These are phyloP conservation scores for Phaethon lepturus DNA, from an alignment of 2,113 vertebrate genomes.

Conservation along the genomic window DNA sequence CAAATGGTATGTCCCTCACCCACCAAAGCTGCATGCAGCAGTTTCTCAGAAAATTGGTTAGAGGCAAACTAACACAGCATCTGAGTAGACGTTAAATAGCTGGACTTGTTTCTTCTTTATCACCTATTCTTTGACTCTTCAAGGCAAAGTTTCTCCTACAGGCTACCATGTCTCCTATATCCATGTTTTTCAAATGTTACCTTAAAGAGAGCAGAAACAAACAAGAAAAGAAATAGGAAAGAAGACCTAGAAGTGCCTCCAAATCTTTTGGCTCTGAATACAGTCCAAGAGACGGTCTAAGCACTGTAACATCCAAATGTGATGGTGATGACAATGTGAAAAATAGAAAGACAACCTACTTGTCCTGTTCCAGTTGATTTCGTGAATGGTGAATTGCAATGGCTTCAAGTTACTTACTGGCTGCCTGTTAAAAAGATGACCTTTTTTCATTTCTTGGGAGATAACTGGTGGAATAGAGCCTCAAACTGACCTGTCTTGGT, in stretches of 20 bases:
- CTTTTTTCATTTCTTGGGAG: background rate
- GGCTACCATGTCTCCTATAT: background rate
- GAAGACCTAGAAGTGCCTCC: background rate
- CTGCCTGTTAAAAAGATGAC: background rate
- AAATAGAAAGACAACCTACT: background rate
- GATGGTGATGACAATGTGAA: background rate
- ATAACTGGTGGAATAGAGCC: background rate
- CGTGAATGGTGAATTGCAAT: background rate
- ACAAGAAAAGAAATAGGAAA: background rate
- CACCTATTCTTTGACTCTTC: background rate
- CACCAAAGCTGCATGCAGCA: background rate
- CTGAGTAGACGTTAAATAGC: background rate
- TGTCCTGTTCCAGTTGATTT: background rate
- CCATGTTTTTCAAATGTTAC: background rate
- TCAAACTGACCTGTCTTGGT: background rate
- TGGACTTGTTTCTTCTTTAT: background rate
- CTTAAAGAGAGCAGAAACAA: background rate
- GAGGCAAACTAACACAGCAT: background rate
- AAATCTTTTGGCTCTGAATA: background rate
- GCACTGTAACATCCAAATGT: background rate
- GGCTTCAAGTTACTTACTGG: background rate
- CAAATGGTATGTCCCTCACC: background rate
- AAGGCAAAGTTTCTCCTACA: background rate
- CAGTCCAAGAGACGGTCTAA: background rate
- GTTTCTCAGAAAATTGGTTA: background rate